These are phyloP conservation scores for Martes flavigula DNA, from an alignment of 2,797 vertebrate genomes.

Conservation along the genomic window DNA sequence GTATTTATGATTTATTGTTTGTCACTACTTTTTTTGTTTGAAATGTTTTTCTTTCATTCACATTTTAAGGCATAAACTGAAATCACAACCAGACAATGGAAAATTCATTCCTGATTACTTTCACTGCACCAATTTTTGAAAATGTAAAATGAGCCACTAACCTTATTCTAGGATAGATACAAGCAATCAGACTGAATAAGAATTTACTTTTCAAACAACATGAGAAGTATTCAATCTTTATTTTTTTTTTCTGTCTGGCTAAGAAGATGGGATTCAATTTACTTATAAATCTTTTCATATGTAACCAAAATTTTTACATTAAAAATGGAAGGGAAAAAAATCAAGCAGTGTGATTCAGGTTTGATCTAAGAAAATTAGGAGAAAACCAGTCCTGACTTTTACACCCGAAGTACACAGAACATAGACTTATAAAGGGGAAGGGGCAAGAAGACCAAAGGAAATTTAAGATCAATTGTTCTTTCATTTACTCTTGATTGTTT, in stretches of 20 bases:
- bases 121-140: not conserved
- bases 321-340: not conserved
- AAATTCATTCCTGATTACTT: conserved; percentile 12
- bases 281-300: conserved; percentile 19
- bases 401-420: not conserved
- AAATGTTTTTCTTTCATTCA: not conserved
- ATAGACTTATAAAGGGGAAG: not conserved
- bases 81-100: not conserved
- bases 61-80: not conserved
- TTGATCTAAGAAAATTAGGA: not conserved
- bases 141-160: conserved; percentile 37
- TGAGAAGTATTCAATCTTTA: conserved; percentile 38
- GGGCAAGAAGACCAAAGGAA: not conserved
- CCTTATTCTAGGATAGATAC: not conserved
- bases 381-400: not conserved
- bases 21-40: not conserved
- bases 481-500: not conserved
- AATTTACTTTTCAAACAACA: conserved; percentile 55
- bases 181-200: not conserved
- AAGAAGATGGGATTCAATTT: conserved; percentile 1
- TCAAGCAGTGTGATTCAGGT: not conserved
- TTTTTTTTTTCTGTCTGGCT: not conserved
- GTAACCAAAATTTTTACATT: not conserved
- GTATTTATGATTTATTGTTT: not conserved
- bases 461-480: not conserved